Evolutionary conservation across 2,797 vertebrate genomes (phyloP), one percentile per base, ranked within the genome.

Genomic region (Gadopsis marmoratus): DNA sequence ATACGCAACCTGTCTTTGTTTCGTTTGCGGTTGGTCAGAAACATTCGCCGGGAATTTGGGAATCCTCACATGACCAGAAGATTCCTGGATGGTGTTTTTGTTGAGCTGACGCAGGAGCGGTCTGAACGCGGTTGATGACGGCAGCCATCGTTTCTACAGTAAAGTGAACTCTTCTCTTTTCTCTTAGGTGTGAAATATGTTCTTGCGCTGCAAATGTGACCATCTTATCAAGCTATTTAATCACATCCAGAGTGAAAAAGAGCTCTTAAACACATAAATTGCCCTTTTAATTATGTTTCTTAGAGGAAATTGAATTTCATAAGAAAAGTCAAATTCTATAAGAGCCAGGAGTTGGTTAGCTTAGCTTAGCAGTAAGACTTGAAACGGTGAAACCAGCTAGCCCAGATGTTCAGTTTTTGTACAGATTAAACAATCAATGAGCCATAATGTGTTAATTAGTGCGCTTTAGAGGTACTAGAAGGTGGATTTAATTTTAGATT

Each of bases 21-120:
- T 84, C 2, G 67, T 75, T 61, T 51, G 35, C 81, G 10, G 16
- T 76, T 81, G 85, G 78, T 90, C 79, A 48, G 77, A 88, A 86
- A 98, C 96, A 97, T 98, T 97, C 95, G 95, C 56, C 83, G 78
- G 78, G 80, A 76, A 73, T 73, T 71, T 53, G 29, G 71, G 69
- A 76, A 82, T 37, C 41, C 64, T 37, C 37, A 10, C 53, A 54
- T 70, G 73, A 50, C 26, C 12, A 63, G 65, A 76, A 70, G 53
- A 68, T 75, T 77, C 84, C 79, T 78, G 81, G 76, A 87, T 33
- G 53, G 37, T 63, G 83, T 76, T 75, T 76, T 45, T 58, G 84
- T 5, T 89, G 89, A 88, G 82, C 79, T 61, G 78, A 89, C 8
- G 62, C 76, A 83, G 82, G 84, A 89, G 85, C 12, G 50, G 65